These are phyloP conservation scores for Caenorhabditis becei DNA, from an alignment of 2,888 invertebrate species.

Conservation along the genomic window DNA sequence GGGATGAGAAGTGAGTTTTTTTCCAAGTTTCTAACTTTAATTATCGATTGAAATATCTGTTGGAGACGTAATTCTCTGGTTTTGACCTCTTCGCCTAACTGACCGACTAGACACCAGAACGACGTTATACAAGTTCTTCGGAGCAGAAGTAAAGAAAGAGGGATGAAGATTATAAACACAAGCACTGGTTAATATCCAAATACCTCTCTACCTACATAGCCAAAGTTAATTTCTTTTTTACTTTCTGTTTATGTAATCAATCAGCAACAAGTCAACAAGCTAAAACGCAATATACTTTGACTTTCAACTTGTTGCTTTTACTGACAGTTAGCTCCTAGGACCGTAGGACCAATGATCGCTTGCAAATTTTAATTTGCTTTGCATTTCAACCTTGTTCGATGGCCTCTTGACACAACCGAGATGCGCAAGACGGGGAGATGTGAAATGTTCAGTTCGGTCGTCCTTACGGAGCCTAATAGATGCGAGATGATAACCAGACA, in stretches of 20 bases:
- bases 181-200: slow-evolving; percentile 1
- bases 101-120: neutral
- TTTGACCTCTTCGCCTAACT: no score
- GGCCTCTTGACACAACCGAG: slow-evolving; percentile 30
- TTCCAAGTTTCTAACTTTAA: neutral
- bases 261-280: slow-evolving; percentile 22
- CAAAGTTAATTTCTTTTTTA: slow-evolving; percentile 2
- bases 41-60: neutral
- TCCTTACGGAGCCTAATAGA: neutral
- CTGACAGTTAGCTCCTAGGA: slow-evolving; percentile 37
- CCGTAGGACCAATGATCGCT: slow-evolving; percentile 8
- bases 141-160: neutral
- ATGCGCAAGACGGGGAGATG: neutral
- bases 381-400: slow-evolving; percentile 40
- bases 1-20: slow-evolving; percentile 32
- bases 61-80: no score
- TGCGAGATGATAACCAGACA: neutral
- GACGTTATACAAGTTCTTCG: neutral
- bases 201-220: no score
- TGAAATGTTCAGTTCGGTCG: neutral
- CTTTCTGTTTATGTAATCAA: slow-evolving; percentile 12
- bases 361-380: slow-evolving; percentile 41
- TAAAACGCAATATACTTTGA: no score
- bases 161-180: neutral
- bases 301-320: neutral